Evolutionary conservation across 2,797 vertebrate genomes (phyloP), one percentile per base, ranked within the genome.

Genomic region (Oreochromis mossambicus): DNA sequence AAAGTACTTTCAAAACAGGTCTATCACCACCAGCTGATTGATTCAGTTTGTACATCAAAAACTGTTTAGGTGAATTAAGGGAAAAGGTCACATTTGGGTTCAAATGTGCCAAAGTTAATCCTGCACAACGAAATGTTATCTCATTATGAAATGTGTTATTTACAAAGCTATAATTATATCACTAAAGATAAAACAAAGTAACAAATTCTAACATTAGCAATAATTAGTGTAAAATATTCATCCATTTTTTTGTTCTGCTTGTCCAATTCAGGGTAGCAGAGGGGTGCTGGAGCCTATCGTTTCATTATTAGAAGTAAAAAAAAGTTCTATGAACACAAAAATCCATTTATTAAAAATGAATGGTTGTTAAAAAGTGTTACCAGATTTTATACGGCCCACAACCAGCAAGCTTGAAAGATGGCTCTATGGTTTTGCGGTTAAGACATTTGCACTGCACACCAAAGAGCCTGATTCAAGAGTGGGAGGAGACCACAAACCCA

Each of bases 261-360:
- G 1, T 24, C n/a, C n/a, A 43, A 68, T 24, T 68, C n/a, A 0
- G 7, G 12, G 0, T 4, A 10, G 63, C 36, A 5, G 36, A 68
- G 32, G 32, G 5, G 17, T 63, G 58, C 58, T 36, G 32, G 58
- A 63, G 19, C 1, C 6, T 3, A 8, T 63, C 10, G n/a, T 63
- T 36, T 66, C 34, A 66, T 66, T 66, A 41, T 66, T 21, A 66
- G 7, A 66, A 46, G 66, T 46, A 17, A 26, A 70, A 51, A 56
- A 50, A 14, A 46, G 9, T 46, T 46, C 0, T 73, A 46, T 26
- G 24, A 73, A 46, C 4, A 46, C 1, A 0, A 26, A 68, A 46
- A 70, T 46, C 66, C 2, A 70, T 46, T 17, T 29, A 46, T 46
- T 46, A 29, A 70, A 70, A 29, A 46, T 70, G 4, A 46, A 70